phyloP scores from a whole-genome alignment of 1,140 invertebrate genomes.

The Danaus melanippus region DNA sequence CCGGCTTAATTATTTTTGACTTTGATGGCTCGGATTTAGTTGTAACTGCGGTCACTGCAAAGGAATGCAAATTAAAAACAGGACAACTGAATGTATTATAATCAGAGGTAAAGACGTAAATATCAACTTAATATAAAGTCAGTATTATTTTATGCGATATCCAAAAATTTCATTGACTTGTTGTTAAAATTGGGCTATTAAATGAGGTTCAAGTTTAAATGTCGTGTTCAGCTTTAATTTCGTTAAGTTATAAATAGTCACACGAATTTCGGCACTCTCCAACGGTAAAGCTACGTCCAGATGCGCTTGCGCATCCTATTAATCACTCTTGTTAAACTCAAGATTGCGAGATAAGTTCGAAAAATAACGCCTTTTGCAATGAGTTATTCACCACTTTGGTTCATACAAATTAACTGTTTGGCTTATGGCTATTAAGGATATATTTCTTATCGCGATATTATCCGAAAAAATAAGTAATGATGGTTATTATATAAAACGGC shows the following conservation, averaged over 20 bases:
- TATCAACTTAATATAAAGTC: too few species aligned
- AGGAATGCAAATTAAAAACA: too few species aligned
- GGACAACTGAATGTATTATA: too few species aligned
- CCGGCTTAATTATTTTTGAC: slow-evolving; percentile 43
- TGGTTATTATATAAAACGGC: too few species aligned
- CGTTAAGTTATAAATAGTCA: slow-evolving; percentile 16
- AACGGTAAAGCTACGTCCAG: slow-evolving; percentile 33
- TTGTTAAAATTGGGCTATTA: too few species aligned
- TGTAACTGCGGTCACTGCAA: slow-evolving; percentile 3
- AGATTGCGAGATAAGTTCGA: slow-evolving; percentile 46
- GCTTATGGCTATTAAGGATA: slow-evolving; percentile 29
- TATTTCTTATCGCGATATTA: too few species aligned
- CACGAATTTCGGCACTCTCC: slow-evolving; percentile 16
- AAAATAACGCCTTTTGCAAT: slow-evolving; percentile 41
- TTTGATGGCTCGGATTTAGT: slow-evolving; percentile 28
- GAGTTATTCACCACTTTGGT: slow-evolving; percentile 29
- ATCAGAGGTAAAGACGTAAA: too few species aligned
- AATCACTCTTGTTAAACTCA: slow-evolving; percentile 50
- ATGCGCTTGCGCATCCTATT: slow-evolving; percentile 34
- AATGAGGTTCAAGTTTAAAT: too few species aligned
- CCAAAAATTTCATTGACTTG: too few species aligned
- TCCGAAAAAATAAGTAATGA: too few species aligned
- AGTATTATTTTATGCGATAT: too few species aligned
- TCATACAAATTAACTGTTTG: slow-evolving; percentile 53
- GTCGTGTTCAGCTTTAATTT: too few species aligned